These are phyloP conservation scores for Cataglyphis hispanica DNA, from an alignment of 1,140 invertebrate species.

Conservation along the genomic window DNA sequence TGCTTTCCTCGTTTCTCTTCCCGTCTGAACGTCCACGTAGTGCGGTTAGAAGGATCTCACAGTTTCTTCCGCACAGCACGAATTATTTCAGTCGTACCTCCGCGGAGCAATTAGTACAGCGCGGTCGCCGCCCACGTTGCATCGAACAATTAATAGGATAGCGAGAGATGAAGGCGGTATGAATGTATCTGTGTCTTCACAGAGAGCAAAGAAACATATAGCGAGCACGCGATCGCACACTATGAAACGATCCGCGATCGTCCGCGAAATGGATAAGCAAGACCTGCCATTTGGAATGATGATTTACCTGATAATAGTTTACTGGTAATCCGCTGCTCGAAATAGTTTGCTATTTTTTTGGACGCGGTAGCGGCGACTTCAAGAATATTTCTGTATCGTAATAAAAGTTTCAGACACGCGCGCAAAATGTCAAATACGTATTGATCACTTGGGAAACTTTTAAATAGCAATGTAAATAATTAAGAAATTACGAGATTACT, in stretches of 20 bases:
- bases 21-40: slow-evolving; percentile 8
- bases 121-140: slow-evolving; percentile 80
- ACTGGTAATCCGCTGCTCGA: slow-evolving; percentile 35
- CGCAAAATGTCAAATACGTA: neutral
- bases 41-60: slow-evolving; percentile 31
- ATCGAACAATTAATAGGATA: slow-evolving; percentile 81
- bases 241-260: slow-evolving; percentile 52
- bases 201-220: slow-evolving; percentile 60
- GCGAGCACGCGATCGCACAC: slow-evolving; percentile 70
- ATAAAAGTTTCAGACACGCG: neutral
- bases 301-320: slow-evolving; percentile 66
- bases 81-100: slow-evolving; percentile 78
- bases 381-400: slow-evolving; percentile 13
- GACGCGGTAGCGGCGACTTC: neutral
- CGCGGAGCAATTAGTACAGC: slow-evolving; percentile 78
- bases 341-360: slow-evolving; percentile 35
- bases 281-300: slow-evolving; percentile 30
- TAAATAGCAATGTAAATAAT: neutral
- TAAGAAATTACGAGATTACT: neutral
- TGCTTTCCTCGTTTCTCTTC: slow-evolving; percentile 62
- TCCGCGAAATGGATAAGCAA: slow-evolving; percentile 65
- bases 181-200: neutral
- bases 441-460: neutral
- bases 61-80: slow-evolving; percentile 61
- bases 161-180: slow-evolving; percentile 8